Conservation (phyloP, 2,797 vertebrate species). For the Malacoctenus gilli region DNA sequence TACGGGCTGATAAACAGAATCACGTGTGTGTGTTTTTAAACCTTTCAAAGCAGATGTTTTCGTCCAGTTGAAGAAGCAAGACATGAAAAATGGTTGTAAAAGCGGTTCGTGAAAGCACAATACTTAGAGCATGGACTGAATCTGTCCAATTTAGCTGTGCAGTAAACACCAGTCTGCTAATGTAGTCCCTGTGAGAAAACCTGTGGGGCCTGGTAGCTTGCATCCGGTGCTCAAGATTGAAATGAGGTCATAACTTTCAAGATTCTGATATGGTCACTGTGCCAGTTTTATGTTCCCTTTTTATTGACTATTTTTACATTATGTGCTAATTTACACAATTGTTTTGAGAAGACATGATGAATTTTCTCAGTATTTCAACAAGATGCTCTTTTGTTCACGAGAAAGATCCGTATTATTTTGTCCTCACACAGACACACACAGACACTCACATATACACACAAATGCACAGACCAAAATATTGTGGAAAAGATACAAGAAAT, state of each 20-base stretch:
- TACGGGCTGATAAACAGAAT: background rate
- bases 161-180: slow-evolving; percentile 35
- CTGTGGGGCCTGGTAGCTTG: slow-evolving; percentile 38
- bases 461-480: too few relatives aligned
- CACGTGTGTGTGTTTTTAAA: slow-evolving; percentile 9
- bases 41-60: background rate
- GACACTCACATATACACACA: too few relatives aligned
- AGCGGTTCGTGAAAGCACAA: background rate
- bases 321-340: background rate
- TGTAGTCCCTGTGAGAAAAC: slow-evolving; percentile 40
- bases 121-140: background rate
- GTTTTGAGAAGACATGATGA: background rate
- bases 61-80: slow-evolving; percentile 3
- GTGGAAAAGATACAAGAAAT: slow-evolving; percentile 17
- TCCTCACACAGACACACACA: slow-evolving; percentile 4
- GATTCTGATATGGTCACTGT: slow-evolving; percentile 44
- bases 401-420: background rate
- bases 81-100: too few relatives aligned
- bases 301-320: background rate
- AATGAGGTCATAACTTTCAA: slow-evolving; percentile 50
- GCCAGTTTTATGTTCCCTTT: slow-evolving; percentile 32
- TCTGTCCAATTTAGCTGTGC: slow-evolving; percentile 6
- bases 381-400: background rate
- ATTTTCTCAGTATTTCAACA: slow-evolving; percentile 27
- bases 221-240: slow-evolving; percentile 25